Conservation (phyloP, 1,140 invertebrate genomes). For the Cotesia glomerata region DNA sequence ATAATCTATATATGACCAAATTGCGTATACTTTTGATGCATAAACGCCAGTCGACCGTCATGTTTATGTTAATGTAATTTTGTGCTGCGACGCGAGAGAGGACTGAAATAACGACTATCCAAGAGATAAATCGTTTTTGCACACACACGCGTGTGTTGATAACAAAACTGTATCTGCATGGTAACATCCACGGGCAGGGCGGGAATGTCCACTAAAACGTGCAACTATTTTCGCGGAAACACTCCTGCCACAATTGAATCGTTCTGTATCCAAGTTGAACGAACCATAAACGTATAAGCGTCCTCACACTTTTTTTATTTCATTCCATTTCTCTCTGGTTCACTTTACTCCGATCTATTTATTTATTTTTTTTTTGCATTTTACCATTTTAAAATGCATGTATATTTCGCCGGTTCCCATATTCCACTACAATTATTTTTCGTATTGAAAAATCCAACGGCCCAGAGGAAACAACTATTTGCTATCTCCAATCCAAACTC, state of each 20-base stretch:
- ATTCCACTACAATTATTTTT: neutral
- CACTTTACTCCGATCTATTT: neutral
- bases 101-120: conserved; percentile 53
- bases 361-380: neutral
- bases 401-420: neutral
- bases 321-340: neutral
- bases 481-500: neutral
- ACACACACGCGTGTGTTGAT: conserved; percentile 42
- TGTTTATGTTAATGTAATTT: conserved; percentile 60
- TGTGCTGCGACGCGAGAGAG: conserved; percentile 31
- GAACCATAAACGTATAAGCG: conserved; percentile 14
- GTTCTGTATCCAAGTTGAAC: conserved; percentile 26
- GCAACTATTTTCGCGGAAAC: conserved; percentile 38
- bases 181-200: neutral
- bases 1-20: conserved; percentile 12
- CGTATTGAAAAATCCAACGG: neutral
- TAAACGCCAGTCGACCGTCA: conserved; percentile 33
- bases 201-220: conserved; percentile 10
- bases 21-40: conserved; percentile 44
- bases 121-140: conserved; percentile 53
- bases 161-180: conserved; percentile 18
- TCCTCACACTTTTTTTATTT: neutral
- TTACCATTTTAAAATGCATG: conserved; percentile 1
- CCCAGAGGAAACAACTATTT: neutral
- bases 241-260: conserved; percentile 33